Conservation (phyloP, 2,113 vertebrate genomes). For the Pogonocichla stellata region DNA sequence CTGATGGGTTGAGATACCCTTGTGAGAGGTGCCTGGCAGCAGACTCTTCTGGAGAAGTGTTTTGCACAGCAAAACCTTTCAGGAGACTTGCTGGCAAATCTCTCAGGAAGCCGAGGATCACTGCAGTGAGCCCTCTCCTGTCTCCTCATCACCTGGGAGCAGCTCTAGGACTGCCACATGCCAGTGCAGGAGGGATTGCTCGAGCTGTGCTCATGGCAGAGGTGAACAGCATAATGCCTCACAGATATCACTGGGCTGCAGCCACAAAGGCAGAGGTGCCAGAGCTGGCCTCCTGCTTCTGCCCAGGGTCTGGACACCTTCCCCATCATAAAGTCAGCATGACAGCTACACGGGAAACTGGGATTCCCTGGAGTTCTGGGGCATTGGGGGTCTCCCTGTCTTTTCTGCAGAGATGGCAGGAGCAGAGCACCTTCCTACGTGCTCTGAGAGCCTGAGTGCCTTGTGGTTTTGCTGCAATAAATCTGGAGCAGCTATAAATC, state of each 20-base stretch:
- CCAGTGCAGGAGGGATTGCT: rapidly evolving
- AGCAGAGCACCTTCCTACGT: constrained; percentile 33
- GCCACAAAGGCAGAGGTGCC: neutral
- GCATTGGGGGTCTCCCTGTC: neutral
- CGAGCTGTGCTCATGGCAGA: neutral
- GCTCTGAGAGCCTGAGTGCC: constrained; percentile 8
- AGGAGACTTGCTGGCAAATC: neutral
- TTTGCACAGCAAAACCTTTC: neutral
- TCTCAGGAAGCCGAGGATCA: rapidly evolving
- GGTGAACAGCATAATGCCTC: neutral
- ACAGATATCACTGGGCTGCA: neutral
- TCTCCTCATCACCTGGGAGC: neutral
- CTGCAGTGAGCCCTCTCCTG: neutral
- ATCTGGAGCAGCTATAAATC: constrained; percentile 53
- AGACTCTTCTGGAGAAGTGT: neutral
- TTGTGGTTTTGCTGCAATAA: constrained; percentile 29
- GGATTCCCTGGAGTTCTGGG: neutral
- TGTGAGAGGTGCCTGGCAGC: neutral
- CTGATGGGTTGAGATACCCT: neutral
- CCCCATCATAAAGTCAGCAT: neutral
- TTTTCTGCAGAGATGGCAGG: neutral
- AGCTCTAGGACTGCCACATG: neutral
- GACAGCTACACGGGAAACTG: neutral
- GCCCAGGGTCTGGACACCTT: neutral
- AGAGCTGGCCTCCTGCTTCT: neutral